Evolutionary conservation across 2,888 invertebrate species (phyloP).

Genomic region (Invenusta paracnida): DNA sequence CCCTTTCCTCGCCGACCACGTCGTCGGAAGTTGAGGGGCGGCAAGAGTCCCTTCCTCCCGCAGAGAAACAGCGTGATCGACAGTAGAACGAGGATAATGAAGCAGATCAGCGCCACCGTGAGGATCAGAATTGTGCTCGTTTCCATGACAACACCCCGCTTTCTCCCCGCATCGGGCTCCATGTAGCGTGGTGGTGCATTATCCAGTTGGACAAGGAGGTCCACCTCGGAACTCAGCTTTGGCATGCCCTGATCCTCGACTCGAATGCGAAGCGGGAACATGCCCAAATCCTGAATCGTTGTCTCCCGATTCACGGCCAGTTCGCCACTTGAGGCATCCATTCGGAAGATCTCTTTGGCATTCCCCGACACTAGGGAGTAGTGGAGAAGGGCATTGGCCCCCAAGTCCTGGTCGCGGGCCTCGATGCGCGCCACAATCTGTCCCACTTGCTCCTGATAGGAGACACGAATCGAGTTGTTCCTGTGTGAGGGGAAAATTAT

Average conservation of each 20-base stretch:
- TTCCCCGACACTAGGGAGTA: neutral
- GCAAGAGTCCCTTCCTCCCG: slow-evolving; percentile 6
- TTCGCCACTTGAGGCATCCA: neutral
- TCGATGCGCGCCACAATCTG: neutral
- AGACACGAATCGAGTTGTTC: slow-evolving; percentile 3
- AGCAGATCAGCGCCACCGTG: slow-evolving; percentile 1
- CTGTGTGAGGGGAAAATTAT: slow-evolving; percentile 10
- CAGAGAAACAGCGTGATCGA: slow-evolving; percentile 3
- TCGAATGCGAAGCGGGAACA: neutral
- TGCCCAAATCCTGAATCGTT: neutral
- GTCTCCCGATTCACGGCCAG: neutral
- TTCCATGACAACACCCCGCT: neutral
- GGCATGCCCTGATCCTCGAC: slow-evolving; percentile 3
- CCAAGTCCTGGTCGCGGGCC: neutral
- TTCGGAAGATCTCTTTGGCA: neutral
- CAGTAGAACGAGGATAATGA: neutral
- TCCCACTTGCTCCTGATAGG: neutral
- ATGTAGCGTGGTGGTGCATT: neutral
- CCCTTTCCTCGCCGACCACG: neutral
- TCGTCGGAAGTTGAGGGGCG: neutral
- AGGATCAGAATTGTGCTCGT: slow-evolving; percentile 1
- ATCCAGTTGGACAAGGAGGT: slow-evolving; percentile 17
- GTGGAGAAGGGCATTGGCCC: slow-evolving; percentile 3
- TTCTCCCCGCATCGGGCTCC: neutral
- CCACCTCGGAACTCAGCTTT: neutral